phyloP scores from a whole-genome alignment of 1,140 invertebrate species.

The Scaptomyza hsui region DNA sequence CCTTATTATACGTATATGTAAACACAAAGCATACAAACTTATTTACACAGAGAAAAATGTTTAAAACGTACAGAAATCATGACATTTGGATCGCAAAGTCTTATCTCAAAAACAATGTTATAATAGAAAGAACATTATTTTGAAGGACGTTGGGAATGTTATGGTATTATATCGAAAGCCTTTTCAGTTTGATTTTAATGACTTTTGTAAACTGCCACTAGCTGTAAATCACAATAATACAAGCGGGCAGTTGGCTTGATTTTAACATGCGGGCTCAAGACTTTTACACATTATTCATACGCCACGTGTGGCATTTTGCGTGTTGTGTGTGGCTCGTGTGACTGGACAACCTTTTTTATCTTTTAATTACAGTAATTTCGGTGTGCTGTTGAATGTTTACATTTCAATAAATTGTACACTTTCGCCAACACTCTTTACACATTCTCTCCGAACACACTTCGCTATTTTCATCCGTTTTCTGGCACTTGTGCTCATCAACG shows the following conservation, averaged over 20 bases:
- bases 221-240: neutral
- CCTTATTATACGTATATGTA: constrained; percentile 23
- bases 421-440: constrained; percentile 42
- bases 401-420: constrained; percentile 76
- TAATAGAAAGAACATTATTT: too few species aligned
- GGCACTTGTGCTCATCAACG: constrained; percentile 61
- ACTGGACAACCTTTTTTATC: constrained; percentile 53
- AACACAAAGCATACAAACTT: constrained; percentile 8
- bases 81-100: too few species aligned
- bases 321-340: neutral
- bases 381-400: constrained; percentile 68
- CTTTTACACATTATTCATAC: constrained; percentile 48
- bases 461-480: constrained; percentile 19
- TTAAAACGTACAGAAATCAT: too few species aligned
- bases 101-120: too few species aligned
- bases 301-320: constrained; percentile 25
- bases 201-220: constrained; percentile 2
- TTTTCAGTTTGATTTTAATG: too few species aligned
- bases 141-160: too few species aligned
- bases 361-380: constrained; percentile 74
- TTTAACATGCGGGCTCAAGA: constrained; percentile 23
- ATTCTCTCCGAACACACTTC: constrained; percentile 5
- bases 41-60: too few species aligned
- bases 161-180: too few species aligned
- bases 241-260: constrained; percentile 45